Evolutionary conservation across 2,888 invertebrate species (phyloP).

Genomic region (Zhuqinia jingwanae): DNA sequence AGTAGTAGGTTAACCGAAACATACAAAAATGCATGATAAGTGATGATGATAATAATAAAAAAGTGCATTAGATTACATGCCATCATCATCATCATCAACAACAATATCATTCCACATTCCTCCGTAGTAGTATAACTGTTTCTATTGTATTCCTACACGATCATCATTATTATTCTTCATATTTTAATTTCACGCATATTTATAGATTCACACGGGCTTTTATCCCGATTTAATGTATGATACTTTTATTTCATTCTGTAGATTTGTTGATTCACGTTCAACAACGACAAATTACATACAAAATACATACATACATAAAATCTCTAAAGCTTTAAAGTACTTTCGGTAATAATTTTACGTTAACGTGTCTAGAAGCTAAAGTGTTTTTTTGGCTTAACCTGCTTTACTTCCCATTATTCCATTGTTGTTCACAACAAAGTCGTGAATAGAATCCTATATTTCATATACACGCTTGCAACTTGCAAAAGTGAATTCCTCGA

Average conservation of each 20-base stretch:
- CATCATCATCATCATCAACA: too few species aligned
- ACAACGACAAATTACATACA: background rate
- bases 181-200: slow-evolving; percentile 39
- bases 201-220: slow-evolving; percentile 28
- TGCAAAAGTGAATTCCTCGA: background rate
- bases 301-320: background rate
- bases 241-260: background rate
- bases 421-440: slow-evolving; percentile 13
- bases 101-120: too few species aligned
- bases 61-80: background rate
- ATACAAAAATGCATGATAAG: too few species aligned
- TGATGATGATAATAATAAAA: background rate
- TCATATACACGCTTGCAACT: background rate
- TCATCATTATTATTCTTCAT: slow-evolving; percentile 8
- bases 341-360: too few species aligned
- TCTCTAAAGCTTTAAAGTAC: background rate
- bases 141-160: background rate
- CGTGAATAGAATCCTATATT: slow-evolving; percentile 12
- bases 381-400: slow-evolving; percentile 35
- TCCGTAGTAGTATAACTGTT: too few species aligned
- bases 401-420: slow-evolving; percentile 27
- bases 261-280: too few species aligned
- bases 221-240: too few species aligned
- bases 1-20: slow-evolving; percentile 7
- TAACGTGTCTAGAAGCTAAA: too few species aligned